phyloP scores from a whole-genome alignment of 1,140 invertebrate species.

The Pseudoatta argentina region DNA sequence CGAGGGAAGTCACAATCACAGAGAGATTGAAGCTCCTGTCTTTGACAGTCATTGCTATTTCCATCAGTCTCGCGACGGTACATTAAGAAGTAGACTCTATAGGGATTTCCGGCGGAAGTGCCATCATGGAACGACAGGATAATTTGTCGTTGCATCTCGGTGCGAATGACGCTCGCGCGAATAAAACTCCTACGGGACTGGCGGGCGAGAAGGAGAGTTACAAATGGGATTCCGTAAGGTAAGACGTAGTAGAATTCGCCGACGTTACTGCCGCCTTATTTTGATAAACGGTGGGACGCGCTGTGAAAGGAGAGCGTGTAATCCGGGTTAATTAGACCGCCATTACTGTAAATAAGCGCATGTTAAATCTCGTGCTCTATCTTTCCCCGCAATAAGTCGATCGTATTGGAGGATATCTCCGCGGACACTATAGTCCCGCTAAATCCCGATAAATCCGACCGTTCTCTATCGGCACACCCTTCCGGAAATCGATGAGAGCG shows the following conservation, averaged over 20 bases:
- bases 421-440: constrained; percentile 37
- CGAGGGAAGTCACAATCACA: not conserved
- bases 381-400: constrained; percentile 54
- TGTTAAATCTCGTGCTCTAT: constrained; percentile 34
- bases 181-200: constrained; percentile 36
- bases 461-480: constrained; percentile 36
- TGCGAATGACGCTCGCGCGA: constrained; percentile 38
- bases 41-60: constrained; percentile 53
- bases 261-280: constrained; percentile 42
- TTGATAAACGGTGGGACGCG: constrained; percentile 45
- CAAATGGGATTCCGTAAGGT: constrained; percentile 19
- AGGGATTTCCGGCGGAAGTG: constrained; percentile 44
- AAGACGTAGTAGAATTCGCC: constrained; percentile 6
- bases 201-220: constrained; percentile 11
- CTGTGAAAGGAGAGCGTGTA: constrained; percentile 14
- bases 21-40: not conserved
- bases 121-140: constrained; percentile 49
- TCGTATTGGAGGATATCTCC: constrained; percentile 21
- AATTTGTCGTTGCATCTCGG: constrained; percentile 55
- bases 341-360: constrained; percentile 60
- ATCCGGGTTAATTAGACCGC: constrained; percentile 64
- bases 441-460: constrained; percentile 57
- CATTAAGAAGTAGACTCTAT: constrained; percentile 42
- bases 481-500: constrained; percentile 43
- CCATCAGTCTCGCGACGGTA: constrained; percentile 19